phyloP scores from a whole-genome alignment of 2,797 vertebrate species.

The Delichon dasypus region DNA sequence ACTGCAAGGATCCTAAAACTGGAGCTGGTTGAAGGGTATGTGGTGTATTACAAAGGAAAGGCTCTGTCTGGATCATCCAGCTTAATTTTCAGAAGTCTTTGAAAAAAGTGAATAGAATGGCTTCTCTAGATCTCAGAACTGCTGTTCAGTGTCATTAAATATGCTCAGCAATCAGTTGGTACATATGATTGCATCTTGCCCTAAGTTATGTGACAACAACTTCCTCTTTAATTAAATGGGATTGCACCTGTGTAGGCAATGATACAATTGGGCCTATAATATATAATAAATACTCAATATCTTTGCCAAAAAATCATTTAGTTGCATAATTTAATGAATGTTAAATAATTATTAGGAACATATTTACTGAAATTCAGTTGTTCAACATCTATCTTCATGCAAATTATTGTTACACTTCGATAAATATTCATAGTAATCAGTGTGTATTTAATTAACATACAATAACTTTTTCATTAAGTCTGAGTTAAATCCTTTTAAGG shows the following conservation, averaged over 20 bases:
- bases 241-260: constrained; percentile 50
- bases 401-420: constrained; percentile 71
- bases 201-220: constrained; percentile 45
- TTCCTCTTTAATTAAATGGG: constrained; percentile 57
- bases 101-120: not conserved
- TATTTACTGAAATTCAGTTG: constrained; percentile 75
- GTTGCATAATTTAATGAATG: constrained; percentile 62
- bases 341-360: constrained; percentile 74
- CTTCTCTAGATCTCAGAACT: constrained; percentile 48
- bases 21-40: not conserved
- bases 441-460: constrained; percentile 79
- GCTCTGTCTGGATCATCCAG: not conserved
- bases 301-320: constrained; percentile 64
- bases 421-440: constrained; percentile 78
- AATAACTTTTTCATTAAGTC: constrained; percentile 77
- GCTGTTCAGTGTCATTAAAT: constrained; percentile 50
- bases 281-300: constrained; percentile 60
- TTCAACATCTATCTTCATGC: constrained; percentile 79
- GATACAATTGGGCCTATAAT: constrained; percentile 8
- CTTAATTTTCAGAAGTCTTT: not conserved
- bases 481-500: constrained; percentile 74
- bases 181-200: constrained; percentile 51
- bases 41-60: not conserved
- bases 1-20: not conserved
- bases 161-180: constrained; percentile 62